Base-by-base conservation (phyloP, 2,888 invertebrate genomes). In the Oscheius myriophilus region DNA sequence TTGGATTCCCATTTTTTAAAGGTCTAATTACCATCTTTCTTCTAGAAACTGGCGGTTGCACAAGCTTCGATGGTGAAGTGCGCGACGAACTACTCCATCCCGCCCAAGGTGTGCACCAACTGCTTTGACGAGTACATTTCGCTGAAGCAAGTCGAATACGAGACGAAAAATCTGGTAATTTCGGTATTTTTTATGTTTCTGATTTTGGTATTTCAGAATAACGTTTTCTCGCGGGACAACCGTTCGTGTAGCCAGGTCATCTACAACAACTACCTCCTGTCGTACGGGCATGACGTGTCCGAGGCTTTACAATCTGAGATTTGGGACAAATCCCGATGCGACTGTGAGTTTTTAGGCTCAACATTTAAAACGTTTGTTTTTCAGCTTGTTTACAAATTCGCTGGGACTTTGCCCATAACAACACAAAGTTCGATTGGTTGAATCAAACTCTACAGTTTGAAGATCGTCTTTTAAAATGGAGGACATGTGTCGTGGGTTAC, bases 71-170 rank as follows among this genome's bases (percentile, higher is more conserved):
- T 84, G 79, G 80, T 78, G 0, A 63, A 77, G 23, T 84, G 84
- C 55, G 82, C 84, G 9, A 75, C 80, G 23, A 83, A 82, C 68
- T 83, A 71, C 74, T 83, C 84, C 12, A 82, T 81, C 57, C 84
- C 84, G 6, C 84, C 84, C 7, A 82, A 80, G 69, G 85, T 85
- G 14, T 85, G 85, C 76, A 84, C 83, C 23, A 83, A 85, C 57
- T 85, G 85, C 68, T 73, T 81, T 51, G 73, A 75, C 2, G 61
- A 83, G 42, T 85, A 85, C 69, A 82, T 83, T 3, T 49, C 72
- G 11, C 82, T 83, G 69, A 84, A 80, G 58, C 75, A 83, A 23
- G 69, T 70, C n/a, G 84, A 85, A 51, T 84, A 82, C 62, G 75
- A 74, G 26, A 83, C 80, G 18, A 78, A 79, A 51, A 72, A 83